phyloP scores from a whole-genome alignment of 1,140 invertebrate genomes.

The Pseudomyrmex cubaensis region DNA sequence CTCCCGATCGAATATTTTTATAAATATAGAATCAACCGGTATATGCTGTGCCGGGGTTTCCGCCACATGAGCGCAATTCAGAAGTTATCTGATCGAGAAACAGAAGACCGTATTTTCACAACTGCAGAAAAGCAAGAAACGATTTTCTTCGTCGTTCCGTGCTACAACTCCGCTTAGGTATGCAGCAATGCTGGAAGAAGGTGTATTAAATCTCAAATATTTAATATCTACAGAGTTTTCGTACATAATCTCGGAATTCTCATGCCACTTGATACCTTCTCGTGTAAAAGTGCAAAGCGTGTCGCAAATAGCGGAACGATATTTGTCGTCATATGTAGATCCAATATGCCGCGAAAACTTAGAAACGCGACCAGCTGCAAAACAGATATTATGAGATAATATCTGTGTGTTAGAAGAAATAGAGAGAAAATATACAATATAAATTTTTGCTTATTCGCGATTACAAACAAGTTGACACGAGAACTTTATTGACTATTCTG shows the following conservation, averaged over 20 bases:
- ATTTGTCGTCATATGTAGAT: constrained; percentile 10
- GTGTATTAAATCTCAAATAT: constrained; percentile 77
- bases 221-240: constrained; percentile 75
- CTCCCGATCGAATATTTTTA: constrained; percentile 6
- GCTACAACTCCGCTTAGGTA: constrained; percentile 59
- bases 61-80: neutral
- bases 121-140: constrained; percentile 4
- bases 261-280: neutral
- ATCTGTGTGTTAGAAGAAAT: neutral
- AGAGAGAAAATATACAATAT: neutral
- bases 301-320: constrained; percentile 43
- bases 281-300: constrained; percentile 8
- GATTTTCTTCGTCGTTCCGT: neutral
- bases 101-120: constrained; percentile 52
- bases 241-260: constrained; percentile 25
- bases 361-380: constrained; percentile 27
- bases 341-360: neutral
- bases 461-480: too few species aligned
- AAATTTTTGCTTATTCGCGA: too few species aligned
- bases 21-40: constrained; percentile 34
- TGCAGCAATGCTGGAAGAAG: constrained; percentile 36
- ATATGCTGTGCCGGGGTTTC: neutral
- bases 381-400: constrained; percentile 26
- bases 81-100: constrained; percentile 34
- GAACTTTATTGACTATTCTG: too few species aligned